Evolutionary conservation across 2,797 vertebrate species (phyloP), one percentile per base, ranked within the genome.

Genomic region (Yasuhikotakia modesta): DNA sequence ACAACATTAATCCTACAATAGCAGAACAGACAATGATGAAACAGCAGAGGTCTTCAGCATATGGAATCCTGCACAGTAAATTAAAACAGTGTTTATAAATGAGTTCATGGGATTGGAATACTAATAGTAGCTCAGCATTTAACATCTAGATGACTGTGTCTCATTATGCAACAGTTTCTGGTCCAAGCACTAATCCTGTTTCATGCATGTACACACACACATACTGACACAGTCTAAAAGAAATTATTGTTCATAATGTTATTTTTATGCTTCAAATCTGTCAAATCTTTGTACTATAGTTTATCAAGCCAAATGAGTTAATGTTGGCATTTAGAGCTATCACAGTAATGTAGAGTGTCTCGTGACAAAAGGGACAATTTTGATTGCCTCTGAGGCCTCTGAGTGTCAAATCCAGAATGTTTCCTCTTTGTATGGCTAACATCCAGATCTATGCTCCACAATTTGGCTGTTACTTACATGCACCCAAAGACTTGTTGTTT

Each of bases 301-400:
- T 63, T 46, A 65, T 16, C 43, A 67, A 71, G 64, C 19, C n/a
- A 70, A 68, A 71, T 17, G 35, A 74, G 71, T 32, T 60, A 65
- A 79, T 68, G 68, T 76, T 83, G 67, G 65, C 77, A 69, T 53
- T 73, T 50, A 21, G 45, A 75, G 32, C 30, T 22, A 52, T 72
- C 55, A 30, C 50, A 14, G 52, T 32, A 68, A 76, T 68, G 46
- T 68, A n/a, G 13, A 35, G 14, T 22, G 45, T 5, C 22, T 4
- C 57, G 3, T 27, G 24, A 53, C 7, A 53, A 35, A 63, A 19
- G 10, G 30, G 30, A 22, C 30, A 8, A 35, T 2, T 14, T 11
- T 27, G 21, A 66, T 14, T 17, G 8, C n/a, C 5, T 22, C 60
- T 43, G 5, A 46, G 21, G 24, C 12, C 13, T 46, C 16, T 60